phyloP scores from a whole-genome alignment of 2,888 invertebrate species.

The Athalia rosae region DNA sequence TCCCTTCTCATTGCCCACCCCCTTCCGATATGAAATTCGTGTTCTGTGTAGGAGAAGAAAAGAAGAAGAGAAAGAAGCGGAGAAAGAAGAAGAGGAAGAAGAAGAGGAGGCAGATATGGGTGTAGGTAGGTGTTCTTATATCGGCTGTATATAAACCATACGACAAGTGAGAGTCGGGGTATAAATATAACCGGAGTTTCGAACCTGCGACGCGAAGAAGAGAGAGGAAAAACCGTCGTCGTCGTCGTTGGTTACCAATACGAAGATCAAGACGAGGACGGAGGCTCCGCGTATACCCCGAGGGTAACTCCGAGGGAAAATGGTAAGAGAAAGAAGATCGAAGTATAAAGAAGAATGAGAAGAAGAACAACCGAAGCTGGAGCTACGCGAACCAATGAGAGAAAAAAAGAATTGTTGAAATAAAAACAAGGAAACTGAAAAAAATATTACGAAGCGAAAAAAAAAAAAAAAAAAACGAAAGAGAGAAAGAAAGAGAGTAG shows the following conservation, averaged over 20 bases:
- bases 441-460: constrained; percentile 52
- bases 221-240: no score
- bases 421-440: not conserved
- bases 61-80: not conserved
- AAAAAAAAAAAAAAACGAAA: constrained; percentile 56
- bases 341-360: no score
- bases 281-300: not conserved
- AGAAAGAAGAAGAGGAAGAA: not conserved
- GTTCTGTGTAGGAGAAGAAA: constrained; percentile 39
- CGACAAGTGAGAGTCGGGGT: no score
- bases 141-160: no score
- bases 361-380: no score
- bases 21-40: not conserved
- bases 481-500: constrained; percentile 59
- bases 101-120: not conserved
- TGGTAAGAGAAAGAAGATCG: no score
- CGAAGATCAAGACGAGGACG: constrained; percentile 12
- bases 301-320: no score
- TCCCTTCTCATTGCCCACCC: constrained; percentile 47
- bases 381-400: no score
- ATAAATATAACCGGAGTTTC: no score
- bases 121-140: no score
- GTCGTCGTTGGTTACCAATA: not conserved
- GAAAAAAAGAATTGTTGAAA: no score
- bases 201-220: no score